Base-by-base conservation (phyloP, 2,888 invertebrate species). In the Nomada goodeniana region DNA sequence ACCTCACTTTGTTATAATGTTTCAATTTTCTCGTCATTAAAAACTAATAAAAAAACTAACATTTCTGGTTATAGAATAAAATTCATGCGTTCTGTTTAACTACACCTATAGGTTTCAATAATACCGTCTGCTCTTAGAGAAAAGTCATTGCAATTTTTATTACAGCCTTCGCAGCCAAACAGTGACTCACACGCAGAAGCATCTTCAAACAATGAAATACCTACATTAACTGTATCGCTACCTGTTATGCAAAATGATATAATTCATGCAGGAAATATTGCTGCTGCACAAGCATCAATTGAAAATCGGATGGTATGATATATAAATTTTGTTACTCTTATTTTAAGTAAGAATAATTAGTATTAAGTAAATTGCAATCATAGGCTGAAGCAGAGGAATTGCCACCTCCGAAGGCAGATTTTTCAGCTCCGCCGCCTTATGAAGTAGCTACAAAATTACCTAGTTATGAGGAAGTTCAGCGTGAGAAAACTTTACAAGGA, bases 391-490 rank as follows among this genome's bases (percentile, higher is more conserved):
- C 85, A 57, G 95, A 95, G 83, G 96, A 97, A 83, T 96, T 97
- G 90, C 97, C 97, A 63, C 97, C 98, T 9, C 98, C 98, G 0
- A 97, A 96, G 92, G 96, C 96, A 1, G 98, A 98, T 91, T 97
- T 97, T 92, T 97, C 97, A 57, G 98, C 98, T 63, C 98, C 98
- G 80, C 98, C 98, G 1, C 98, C 98, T 0, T 98, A 98, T 90
- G 97, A 97, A 93, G 96, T 97, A 78, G 97, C 96, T 85, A 96
- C 97, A 42, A 98, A 98, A 94, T 94, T 98, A 90, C 98, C 98
- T 7, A 97, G 98, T 18, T 98, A 98, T 92, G 98, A 98, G 93
- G 98, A 98, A 94, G 98, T 98, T 69, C 97, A 98, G 93, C 95
- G 97, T 89, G 97, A 98, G 92, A 98, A 98, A 93, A 96, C 96